phyloP scores from a whole-genome alignment of 2,113 vertebrate species.

The Corythornis vintsioides region DNA sequence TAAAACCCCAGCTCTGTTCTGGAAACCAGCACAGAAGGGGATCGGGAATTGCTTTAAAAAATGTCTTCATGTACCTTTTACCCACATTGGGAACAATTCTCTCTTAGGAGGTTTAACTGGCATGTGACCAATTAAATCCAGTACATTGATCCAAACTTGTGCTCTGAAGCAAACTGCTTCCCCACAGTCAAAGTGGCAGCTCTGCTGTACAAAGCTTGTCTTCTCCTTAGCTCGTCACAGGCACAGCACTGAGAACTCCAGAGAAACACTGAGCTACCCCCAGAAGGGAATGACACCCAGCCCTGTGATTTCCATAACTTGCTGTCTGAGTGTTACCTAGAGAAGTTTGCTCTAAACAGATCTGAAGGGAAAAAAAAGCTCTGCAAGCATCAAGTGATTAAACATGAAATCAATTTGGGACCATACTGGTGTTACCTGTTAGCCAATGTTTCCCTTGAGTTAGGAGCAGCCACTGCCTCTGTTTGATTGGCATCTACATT shows the following conservation, averaged over 20 bases:
- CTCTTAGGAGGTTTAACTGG: neutral
- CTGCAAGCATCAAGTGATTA: neutral
- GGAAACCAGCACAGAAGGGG: neutral
- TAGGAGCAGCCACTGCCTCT: conserved; percentile 65
- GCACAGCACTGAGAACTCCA: neutral
- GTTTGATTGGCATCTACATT: conserved; percentile 26
- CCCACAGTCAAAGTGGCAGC: neutral
- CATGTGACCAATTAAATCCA: neutral
- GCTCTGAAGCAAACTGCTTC: neutral
- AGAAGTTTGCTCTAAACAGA: neutral
- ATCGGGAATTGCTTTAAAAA: neutral
- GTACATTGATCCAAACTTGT: neutral
- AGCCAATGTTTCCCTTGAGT: conserved; percentile 79
- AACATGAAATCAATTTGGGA: rapidly evolving
- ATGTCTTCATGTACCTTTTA: neutral
- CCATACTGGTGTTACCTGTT: conserved; percentile 79
- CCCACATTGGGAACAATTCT: neutral
- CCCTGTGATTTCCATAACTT: neutral
- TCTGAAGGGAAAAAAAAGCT: neutral
- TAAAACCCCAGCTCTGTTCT: neutral
- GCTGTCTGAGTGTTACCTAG: neutral
- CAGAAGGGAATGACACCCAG: neutral
- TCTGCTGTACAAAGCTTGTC: neutral
- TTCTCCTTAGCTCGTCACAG: neutral
- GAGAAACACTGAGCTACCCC: neutral